These are phyloP conservation scores for Myxocyprinus asiaticus DNA, from an alignment of 2,113 vertebrate species.

Conservation along the genomic window DNA sequence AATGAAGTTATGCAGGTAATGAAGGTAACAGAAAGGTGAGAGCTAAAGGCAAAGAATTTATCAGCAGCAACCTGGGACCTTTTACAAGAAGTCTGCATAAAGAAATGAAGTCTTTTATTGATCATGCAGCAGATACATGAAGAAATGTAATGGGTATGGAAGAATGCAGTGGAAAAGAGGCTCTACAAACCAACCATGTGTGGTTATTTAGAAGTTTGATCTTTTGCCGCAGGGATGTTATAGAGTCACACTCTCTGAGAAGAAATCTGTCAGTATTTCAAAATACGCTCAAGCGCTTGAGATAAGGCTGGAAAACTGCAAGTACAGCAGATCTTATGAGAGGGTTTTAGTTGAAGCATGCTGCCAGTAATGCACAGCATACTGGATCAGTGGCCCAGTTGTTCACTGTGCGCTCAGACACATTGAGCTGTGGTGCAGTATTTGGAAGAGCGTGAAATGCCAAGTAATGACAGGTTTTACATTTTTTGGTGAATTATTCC, in stretches of 20 bases:
- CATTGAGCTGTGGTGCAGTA: too few species aligned
- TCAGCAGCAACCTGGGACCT: slow-evolving; percentile 38
- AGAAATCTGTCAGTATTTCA: neutral
- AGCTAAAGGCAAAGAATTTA: slow-evolving; percentile 30
- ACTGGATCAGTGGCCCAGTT: too few species aligned
- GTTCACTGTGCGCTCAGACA: too few species aligned
- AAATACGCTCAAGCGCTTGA: neutral
- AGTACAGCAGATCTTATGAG: neutral
- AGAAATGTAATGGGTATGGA: neutral
- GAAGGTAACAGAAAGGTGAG: slow-evolving; percentile 23
- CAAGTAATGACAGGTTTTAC: too few species aligned
- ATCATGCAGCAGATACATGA: neutral
- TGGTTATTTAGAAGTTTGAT: slow-evolving; percentile 14
- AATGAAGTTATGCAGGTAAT: slow-evolving; percentile 2
- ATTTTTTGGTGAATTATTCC: too few species aligned
- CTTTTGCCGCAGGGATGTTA: neutral
- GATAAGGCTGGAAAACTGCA: neutral
- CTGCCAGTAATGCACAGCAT: neutral
- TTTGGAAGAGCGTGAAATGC: too few species aligned
- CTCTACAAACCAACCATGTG: neutral
- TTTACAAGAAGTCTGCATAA: slow-evolving; percentile 26
- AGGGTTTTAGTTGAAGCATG: neutral
- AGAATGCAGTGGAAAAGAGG: too few species aligned
- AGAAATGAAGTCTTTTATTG: slow-evolving; percentile 32
- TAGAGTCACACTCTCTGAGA: neutral